Conservation (phyloP, 1,140 invertebrate genomes). For the Gonioctena quinquepunctata region DNA sequence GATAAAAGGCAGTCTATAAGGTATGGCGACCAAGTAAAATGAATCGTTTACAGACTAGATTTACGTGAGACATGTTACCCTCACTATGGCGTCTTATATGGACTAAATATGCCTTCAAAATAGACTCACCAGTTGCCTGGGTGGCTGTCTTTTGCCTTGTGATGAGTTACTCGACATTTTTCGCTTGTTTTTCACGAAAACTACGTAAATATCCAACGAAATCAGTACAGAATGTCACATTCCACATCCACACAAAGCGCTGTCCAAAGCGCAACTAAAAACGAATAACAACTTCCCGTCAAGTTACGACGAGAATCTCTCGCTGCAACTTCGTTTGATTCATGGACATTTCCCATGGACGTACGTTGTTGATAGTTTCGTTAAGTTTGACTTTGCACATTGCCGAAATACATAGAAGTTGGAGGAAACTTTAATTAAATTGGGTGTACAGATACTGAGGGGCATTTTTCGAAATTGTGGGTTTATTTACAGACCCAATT, state of each 20-base stretch:
- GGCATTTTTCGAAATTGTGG: no score
- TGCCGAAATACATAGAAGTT: not conserved
- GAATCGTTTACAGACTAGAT: conserved; percentile 20
- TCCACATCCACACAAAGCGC: conserved; percentile 40
- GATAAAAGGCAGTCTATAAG: conserved; percentile 23
- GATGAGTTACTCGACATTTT: conserved; percentile 41
- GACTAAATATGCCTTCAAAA: conserved; percentile 12
- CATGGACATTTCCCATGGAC: not conserved
- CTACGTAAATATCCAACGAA: conserved; percentile 39
- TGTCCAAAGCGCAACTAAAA: conserved; percentile 45
- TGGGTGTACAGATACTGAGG: no score
- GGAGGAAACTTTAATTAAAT: not conserved
- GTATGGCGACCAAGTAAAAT: conserved; percentile 36
- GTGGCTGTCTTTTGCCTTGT: conserved; percentile 31
- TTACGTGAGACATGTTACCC: conserved; percentile 39
- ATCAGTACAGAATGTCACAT: conserved; percentile 24
- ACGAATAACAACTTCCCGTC: conserved; percentile 15
- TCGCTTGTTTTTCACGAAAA: conserved; percentile 27
- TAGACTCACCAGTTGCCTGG: conserved; percentile 42
- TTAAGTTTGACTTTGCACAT: conserved; percentile 4
- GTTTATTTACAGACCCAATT: no score
- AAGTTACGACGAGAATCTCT: not conserved
- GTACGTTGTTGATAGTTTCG: not conserved
- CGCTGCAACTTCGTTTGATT: not conserved
- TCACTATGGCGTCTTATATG: conserved; percentile 35